Evolutionary conservation across 2,797 vertebrate genomes (phyloP).

Genomic region (Acridotheres tristis): DNA sequence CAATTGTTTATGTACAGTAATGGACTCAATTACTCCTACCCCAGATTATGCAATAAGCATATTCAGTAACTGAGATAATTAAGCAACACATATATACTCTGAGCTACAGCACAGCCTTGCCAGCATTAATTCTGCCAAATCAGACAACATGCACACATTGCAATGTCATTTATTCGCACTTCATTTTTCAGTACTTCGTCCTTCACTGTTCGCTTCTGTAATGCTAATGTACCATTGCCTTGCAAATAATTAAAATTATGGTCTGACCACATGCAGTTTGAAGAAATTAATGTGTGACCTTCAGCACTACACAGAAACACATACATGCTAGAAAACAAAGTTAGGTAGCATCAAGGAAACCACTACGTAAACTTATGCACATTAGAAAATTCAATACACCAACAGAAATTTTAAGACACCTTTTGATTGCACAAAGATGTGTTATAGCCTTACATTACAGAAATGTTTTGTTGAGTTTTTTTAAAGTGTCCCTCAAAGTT

Average conservation of each 20-base stretch:
- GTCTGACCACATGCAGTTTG: not conserved
- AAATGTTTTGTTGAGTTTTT: not conserved
- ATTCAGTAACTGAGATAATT: slow-evolving; percentile 61
- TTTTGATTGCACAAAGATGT: not conserved
- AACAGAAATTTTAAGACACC: not conserved
- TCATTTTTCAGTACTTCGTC: not conserved
- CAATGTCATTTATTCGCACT: slow-evolving; percentile 1
- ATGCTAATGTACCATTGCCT: not conserved
- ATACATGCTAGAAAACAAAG: not conserved
- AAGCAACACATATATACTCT: slow-evolving; percentile 55
- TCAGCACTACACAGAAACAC: not conserved
- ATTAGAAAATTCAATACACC: not conserved
- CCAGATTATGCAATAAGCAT: slow-evolving; percentile 31
- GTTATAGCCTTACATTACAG: not conserved
- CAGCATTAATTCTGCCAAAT: slow-evolving; percentile 46
- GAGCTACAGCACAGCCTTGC: slow-evolving; percentile 23
- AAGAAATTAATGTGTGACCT: not conserved
- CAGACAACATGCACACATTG: slow-evolving; percentile 4
- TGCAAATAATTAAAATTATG: slow-evolving; percentile 22
- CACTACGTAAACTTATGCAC: not conserved
- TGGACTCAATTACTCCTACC: slow-evolving; percentile 52
- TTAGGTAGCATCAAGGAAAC: not conserved
- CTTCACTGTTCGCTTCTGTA: not conserved
- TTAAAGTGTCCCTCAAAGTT: not conserved
- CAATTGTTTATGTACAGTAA: slow-evolving; percentile 61